Percentiles rank a stretch among this genome's conserved stretches.
These are phyloP conservation scores for Drosophila longiperda DNA, from an alignment of 2,888 invertebrate genomes.

Conservation along the genomic window DNA sequence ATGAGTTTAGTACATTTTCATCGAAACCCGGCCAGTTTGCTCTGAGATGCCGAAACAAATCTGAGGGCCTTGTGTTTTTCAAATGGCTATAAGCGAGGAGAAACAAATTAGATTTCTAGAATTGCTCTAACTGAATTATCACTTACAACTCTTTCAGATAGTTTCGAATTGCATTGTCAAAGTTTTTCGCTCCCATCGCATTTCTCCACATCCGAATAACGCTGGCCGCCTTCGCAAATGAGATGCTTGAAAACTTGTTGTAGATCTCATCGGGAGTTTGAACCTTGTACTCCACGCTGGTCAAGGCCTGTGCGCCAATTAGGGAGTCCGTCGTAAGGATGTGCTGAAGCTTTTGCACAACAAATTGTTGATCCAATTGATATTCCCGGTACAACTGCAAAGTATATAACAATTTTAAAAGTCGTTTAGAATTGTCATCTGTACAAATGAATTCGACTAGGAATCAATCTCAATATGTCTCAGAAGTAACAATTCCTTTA, in stretches of 20 bases:
- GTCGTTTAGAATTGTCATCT: not conserved
- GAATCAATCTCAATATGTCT: not conserved
- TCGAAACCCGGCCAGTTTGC: constrained; percentile 62
- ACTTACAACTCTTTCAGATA: constrained; percentile 86
- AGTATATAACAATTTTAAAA: not conserved
- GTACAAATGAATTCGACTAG: not conserved
- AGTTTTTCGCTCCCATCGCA: constrained; percentile 86
- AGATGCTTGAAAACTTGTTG: constrained; percentile 86
- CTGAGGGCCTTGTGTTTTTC: constrained; percentile 84
- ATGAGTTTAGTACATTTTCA: constrained; percentile 59
- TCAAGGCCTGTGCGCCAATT: constrained; percentile 87
- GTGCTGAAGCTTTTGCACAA: constrained; percentile 88
- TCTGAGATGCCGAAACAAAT: constrained; percentile 86
- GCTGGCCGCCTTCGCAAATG: constrained; percentile 89
- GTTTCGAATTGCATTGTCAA: constrained; percentile 86
- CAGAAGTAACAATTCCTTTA: not conserved
- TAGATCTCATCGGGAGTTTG: constrained; percentile 87
- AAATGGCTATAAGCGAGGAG: not conserved
- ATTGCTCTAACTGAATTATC: not conserved
- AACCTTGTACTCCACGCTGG: constrained; percentile 84
- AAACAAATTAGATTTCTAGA: not conserved
- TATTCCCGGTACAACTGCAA: constrained; percentile 88
- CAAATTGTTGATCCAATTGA: constrained; percentile 89
- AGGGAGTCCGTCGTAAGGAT: constrained; percentile 87
- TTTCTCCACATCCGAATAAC: constrained; percentile 89